Percentiles rank a stretch among this genome's conserved stretches.
Conservation (phyloP, 2,888 invertebrate genomes). For the Clunio marinus region DNA sequence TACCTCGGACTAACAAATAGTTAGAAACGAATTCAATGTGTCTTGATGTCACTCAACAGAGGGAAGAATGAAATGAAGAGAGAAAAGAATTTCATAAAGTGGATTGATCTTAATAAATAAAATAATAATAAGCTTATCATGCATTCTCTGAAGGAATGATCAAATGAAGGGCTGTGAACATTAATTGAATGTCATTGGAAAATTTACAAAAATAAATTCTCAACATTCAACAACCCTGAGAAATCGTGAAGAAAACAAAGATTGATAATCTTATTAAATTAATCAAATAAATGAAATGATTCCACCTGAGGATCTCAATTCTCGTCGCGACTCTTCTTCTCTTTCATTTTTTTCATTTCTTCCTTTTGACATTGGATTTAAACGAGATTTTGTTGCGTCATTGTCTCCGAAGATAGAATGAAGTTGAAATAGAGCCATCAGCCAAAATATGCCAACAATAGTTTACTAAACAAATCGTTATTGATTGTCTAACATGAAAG, state of each 20-base stretch:
- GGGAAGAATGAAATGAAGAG: not conserved
- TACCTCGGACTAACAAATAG: conserved; percentile 25
- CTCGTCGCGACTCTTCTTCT: not conserved
- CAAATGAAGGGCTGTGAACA: no score
- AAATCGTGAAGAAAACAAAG: conserved; percentile 5
- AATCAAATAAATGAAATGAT: not conserved
- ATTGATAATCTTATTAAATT: conserved; percentile 27
- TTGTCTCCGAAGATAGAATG: not conserved
- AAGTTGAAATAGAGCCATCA: not conserved
- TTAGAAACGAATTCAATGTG: conserved; percentile 28
- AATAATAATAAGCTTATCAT: not conserved
- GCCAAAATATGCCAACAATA: not conserved
- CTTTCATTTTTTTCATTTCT: no score
- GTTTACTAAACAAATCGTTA: not conserved
- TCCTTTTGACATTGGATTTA: not conserved
- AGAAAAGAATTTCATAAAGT: not conserved
- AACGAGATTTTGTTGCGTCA: not conserved
- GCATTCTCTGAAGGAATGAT: no score
- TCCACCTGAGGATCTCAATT: not conserved
- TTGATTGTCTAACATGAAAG: not conserved
- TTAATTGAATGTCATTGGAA: no score
- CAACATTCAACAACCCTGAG: no score
- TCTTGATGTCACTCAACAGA: conserved; percentile 23
- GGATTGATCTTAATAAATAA: no score
- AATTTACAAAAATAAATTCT: no score